These are phyloP conservation scores for Corythaixoides concolor DNA, from an alignment of 2,113 vertebrate species.

Conservation along the genomic window DNA sequence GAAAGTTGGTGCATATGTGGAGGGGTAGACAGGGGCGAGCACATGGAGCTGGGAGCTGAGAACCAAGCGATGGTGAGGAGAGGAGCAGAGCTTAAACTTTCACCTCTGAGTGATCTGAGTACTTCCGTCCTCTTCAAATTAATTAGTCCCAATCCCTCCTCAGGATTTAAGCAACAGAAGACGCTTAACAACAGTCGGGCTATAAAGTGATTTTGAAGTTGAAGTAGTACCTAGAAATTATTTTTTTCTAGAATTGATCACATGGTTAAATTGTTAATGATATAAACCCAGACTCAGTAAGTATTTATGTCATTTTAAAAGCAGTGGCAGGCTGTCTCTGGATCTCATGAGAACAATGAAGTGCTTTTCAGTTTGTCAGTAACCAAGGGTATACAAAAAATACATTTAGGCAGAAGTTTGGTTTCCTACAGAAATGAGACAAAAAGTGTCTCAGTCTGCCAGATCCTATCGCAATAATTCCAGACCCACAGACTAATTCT, in stretches of 20 bases:
- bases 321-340: not conserved
- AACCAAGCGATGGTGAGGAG: not conserved
- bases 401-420: not conserved
- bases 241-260: not conserved
- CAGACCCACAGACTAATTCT: not conserved
- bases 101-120: not conserved
- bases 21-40: not conserved
- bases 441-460: not conserved
- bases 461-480: not conserved
- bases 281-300: not conserved
- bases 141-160: not conserved
- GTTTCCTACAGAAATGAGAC: not conserved
- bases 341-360: not conserved
- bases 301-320: not conserved
- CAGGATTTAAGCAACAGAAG: not conserved
- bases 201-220: not conserved
- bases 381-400: not conserved
- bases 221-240: not conserved
- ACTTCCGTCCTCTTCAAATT: not conserved
- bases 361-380: not conserved
- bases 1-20: not conserved
- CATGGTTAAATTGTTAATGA: not conserved
- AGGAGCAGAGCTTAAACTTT: not conserved
- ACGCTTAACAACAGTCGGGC: not conserved
- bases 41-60: not conserved